Evolutionary conservation across 2,888 invertebrate genomes (phyloP), one percentile per base, ranked within the genome.

Genomic region (Bombylius discolor): DNA sequence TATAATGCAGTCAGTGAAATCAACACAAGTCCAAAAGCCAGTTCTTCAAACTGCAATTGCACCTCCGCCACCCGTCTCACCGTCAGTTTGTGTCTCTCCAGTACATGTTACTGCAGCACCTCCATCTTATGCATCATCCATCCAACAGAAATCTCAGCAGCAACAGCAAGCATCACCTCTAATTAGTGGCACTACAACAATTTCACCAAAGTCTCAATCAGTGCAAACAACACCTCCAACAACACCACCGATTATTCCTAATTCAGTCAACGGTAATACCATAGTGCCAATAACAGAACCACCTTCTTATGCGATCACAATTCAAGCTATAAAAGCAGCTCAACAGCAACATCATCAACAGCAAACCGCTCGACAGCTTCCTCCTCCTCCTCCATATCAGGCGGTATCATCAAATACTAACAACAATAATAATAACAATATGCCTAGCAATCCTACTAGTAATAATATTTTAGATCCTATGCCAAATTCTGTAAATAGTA

Each of bases 1-100:
- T 62, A 94, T 96, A 61, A 96, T 95, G 93, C 94, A 95, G 71
- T 91, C 93, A 39, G 96, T 96, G 23, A 92, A 92, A 72, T 93
- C 93, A 76, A 93, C 93, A 23, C 93, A 94, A 73, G 94, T 93
- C 46, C 93, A 93, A 69, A 96, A 95, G 71, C 96, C 96, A 0
- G 85, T 94, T 36, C 77, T 95, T 61, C 96, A 96, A 75, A 96
- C 94, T 14, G 96, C 96, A 11, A 90, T 93, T 51, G 94, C 91
- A n/a, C 94, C 94, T 2, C 84, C 87, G 34, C 83, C 88, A 13
- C 89, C 89, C 4, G 81, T 81, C 55, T 79, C 82, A 32, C 79
- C 81, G 3, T 71, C 73, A 32, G 77, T 71, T 6, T 72, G 74
- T 56, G 72, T 71, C 44, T 73, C 74, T 1, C 74, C 73, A 5